Base-by-base conservation (phyloP, 1,140 invertebrate species). In the Sycobia sp. region DNA sequence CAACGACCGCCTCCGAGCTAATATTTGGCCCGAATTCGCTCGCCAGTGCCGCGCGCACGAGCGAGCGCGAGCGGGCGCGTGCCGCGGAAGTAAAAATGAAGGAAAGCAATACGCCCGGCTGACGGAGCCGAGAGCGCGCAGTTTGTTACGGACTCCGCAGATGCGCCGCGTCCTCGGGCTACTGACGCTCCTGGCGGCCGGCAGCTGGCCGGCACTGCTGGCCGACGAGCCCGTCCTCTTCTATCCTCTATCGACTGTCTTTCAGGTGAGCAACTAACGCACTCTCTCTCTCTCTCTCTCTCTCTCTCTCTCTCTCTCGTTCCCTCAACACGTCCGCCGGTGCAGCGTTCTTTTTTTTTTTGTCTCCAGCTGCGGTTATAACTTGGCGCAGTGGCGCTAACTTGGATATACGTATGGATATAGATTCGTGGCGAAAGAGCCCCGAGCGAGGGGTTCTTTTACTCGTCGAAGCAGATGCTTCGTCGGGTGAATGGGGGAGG, bases 211-310 rank as follows among this genome's bases (percentile, higher is more conserved):
- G n/a, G 29, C 66, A 51, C 46, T 8, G 43, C 66, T 16, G 14
- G 46, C 20, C 59, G 16, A 68, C 51, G 41, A 46, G 13, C 32
- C 67, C 7, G 59, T 69, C 49, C 68, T 76, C 18, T 53, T 76
- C 53, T 76, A 70, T 55, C 63, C 73, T 10, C 53, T 72, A 66
- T 71, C 69, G 51, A 50, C 39, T 13, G 70, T 76, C 27, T 60
- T 76, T 57, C 75, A 76, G 70, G 75, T 76, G 56, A 32, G 29
- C 29, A 11, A 32, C n/a, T n/a, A n/a, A n/a, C n/a, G n/a, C n/a
- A n/a, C n/a, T n/a, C n/a, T n/a, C n/a, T n/a, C n/a, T n/a, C n/a
- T n/a, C n/a, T n/a, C n/a, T n/a, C n/a, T n/a, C n/a, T n/a, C n/a
- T n/a, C n/a, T n/a, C n/a, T n/a, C n/a, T n/a, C n/a, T n/a, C n/a